Conservation (phyloP, 2,888 invertebrate genomes). For the Mystacides longicornis region DNA sequence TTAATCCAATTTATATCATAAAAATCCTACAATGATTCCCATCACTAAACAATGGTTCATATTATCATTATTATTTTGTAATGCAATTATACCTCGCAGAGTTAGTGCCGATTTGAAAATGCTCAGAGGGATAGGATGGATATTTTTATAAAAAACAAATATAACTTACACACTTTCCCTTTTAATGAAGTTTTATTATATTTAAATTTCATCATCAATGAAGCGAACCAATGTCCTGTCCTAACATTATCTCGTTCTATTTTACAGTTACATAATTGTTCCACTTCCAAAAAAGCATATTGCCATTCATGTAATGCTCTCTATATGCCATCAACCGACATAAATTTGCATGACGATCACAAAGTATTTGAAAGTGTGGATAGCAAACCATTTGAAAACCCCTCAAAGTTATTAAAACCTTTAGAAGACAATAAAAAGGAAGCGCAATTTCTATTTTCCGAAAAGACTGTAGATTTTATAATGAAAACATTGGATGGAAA, state of each 20-base stretch:
- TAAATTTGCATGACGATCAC: constrained; percentile 50
- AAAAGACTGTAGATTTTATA: constrained; percentile 57
- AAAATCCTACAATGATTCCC: no score
- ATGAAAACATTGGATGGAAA: constrained; percentile 53
- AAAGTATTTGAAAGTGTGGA: constrained; percentile 45
- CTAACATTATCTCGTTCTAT: constrained; percentile 7
- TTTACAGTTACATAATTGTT: constrained; percentile 40
- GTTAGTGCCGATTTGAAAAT: no score
- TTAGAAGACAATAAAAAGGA: constrained; percentile 69
- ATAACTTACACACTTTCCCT: no score
- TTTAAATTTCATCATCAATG: no score
- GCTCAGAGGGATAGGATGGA: no score
- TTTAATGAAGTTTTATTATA: no score
- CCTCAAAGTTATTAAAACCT: constrained; percentile 61
- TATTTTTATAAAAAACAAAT: no score
- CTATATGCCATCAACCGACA: constrained; percentile 31
- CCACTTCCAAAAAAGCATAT: constrained; percentile 47
- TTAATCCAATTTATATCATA: no score
- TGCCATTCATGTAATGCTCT: constrained; percentile 59
- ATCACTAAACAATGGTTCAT: no score
- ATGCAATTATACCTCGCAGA: no score
- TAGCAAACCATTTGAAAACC: constrained; percentile 52
- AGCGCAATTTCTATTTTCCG: constrained; percentile 82
- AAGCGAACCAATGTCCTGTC: no score
- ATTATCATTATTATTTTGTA: no score